Evolutionary conservation across 1,140 invertebrate species (phyloP).

Genomic region (Zaprionus ghesquierei): DNA sequence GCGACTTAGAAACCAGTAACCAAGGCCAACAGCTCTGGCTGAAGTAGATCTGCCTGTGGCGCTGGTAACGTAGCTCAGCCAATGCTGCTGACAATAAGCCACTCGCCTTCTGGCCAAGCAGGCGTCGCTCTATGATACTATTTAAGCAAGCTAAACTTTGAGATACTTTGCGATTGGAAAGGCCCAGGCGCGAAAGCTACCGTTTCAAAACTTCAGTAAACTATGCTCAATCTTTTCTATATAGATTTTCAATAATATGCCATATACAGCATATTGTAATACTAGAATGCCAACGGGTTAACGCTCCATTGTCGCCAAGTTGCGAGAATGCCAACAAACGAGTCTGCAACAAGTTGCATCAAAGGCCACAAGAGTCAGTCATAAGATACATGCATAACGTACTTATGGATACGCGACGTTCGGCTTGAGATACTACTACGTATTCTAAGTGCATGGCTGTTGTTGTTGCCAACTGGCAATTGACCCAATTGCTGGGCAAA

Average conservation of each 20-base stretch:
- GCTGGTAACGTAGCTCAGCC: slow-evolving; percentile 21
- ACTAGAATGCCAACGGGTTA: slow-evolving; percentile 35
- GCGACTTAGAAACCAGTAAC: slow-evolving; percentile 67
- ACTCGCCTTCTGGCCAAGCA: slow-evolving; percentile 17
- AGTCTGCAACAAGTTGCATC: slow-evolving; percentile 65
- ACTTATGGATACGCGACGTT: background rate
- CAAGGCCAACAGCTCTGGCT: slow-evolving; percentile 71
- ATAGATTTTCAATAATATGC: slow-evolving; percentile 4
- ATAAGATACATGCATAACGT: slow-evolving; percentile 24
- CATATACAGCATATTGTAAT: background rate
- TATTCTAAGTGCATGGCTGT: background rate
- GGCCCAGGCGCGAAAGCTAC: background rate
- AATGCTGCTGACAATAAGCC: slow-evolving; percentile 20
- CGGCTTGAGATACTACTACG: slow-evolving; percentile 7
- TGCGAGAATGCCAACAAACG: slow-evolving; percentile 65
- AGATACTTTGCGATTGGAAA: no score
- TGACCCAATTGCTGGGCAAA: slow-evolving; percentile 51
- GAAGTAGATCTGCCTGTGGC: slow-evolving; percentile 34
- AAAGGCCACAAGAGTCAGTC: slow-evolving; percentile 61
- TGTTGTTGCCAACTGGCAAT: slow-evolving; percentile 22
- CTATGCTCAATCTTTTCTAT: background rate
- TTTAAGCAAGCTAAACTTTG: no score
- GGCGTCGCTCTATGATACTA: background rate
- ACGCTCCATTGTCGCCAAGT: slow-evolving; percentile 22
- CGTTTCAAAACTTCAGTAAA: background rate